Evolutionary conservation across 2,797 vertebrate genomes (phyloP), one percentile per base, ranked within the genome.

Genomic region (Kryptopterus vitreolus): DNA sequence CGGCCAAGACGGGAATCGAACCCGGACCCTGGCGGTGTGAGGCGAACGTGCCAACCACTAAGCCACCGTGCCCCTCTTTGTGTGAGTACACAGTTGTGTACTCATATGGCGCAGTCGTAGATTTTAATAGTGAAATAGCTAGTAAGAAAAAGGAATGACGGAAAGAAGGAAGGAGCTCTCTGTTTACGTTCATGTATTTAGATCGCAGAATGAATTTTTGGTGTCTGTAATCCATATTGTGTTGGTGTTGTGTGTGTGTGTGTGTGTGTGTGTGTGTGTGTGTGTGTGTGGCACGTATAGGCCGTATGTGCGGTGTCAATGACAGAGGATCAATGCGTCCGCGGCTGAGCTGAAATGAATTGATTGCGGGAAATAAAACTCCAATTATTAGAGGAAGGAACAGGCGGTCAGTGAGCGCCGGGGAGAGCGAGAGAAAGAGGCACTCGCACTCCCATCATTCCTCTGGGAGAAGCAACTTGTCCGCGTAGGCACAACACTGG

Each of bases 281-380:
- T 38, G 38, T 38, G 38, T 38, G 38, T 43, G 7, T 57, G 52
- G 52, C 33, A 57, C 46, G 24, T 74, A 43, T 57, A 31, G 57
- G 63, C 58, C 4, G 10, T 57, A 57, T 80, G 70, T 66, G 52
- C 80, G 81, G 66, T 73, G 61, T 79, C 85, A 61, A 86, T 90
- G 92, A 91, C 91, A 92, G 90, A 85, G 80, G 92, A 94, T 94
- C 94, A 90, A 94, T 94, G 89, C 86, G 77, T 86, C 88, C 86
- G 52, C 81, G 75, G 90, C 84, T 63, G 79, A 89, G 89, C 88
- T 85, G 88, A 93, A 92, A 93, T 91, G 83, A 93, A 94, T 94
- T 92, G 93, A 94, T 94, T 92, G 91, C 90, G 86, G 87, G 91
- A 90, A 92, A 94, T 94, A 94, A 94, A 94, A 93, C 90, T 93